Evolutionary conservation across 2,113 vertebrate genomes (phyloP).

Genomic region (Chionodraco myersi): DNA sequence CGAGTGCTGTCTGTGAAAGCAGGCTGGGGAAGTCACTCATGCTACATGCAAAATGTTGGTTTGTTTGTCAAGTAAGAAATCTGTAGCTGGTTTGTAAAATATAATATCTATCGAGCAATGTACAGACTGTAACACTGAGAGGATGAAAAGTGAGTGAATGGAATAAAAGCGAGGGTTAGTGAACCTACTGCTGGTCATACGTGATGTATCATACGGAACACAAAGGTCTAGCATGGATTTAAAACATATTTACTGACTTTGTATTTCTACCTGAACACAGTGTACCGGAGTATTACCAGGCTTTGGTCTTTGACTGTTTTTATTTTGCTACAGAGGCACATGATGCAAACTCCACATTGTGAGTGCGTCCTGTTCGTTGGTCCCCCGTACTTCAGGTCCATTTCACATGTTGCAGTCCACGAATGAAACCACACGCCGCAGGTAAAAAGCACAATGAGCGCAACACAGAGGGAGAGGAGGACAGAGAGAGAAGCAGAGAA

Average conservation of each 20-base stretch:
- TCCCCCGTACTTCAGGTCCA: slow-evolving; percentile 24
- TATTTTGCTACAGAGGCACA: slow-evolving; percentile 31
- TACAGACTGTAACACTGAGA: background rate
- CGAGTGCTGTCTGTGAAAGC: background rate
- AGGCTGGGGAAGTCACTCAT: background rate
- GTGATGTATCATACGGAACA: slow-evolving; percentile 1
- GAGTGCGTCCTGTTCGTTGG: slow-evolving; percentile 31
- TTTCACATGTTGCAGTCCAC: background rate
- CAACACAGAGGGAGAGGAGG: background rate
- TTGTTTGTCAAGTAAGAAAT: slow-evolving; percentile 22
- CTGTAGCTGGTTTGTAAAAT: slow-evolving; percentile 16
- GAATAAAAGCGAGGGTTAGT: slow-evolving; percentile 6
- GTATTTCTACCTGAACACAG: slow-evolving; percentile 15
- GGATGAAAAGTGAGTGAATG: background rate
- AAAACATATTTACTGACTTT: background rate
- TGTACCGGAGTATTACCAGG: slow-evolving; percentile 33
- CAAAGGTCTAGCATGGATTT: slow-evolving; percentile 3
- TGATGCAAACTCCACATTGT: slow-evolving; percentile 22
- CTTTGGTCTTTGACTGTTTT: slow-evolving; percentile 43
- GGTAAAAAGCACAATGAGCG: slow-evolving; percentile 40
- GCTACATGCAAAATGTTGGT: slow-evolving; percentile 20
- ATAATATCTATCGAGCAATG: background rate
- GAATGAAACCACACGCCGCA: slow-evolving; percentile 19
- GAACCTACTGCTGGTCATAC: background rate
- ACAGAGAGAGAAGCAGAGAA: background rate